A percentile compares a stretch with the other conserved stretches of the same genome.
Evolutionary conservation across 2,113 vertebrate genomes (phyloP).

Genomic region (Rissa tridactyla): DNA sequence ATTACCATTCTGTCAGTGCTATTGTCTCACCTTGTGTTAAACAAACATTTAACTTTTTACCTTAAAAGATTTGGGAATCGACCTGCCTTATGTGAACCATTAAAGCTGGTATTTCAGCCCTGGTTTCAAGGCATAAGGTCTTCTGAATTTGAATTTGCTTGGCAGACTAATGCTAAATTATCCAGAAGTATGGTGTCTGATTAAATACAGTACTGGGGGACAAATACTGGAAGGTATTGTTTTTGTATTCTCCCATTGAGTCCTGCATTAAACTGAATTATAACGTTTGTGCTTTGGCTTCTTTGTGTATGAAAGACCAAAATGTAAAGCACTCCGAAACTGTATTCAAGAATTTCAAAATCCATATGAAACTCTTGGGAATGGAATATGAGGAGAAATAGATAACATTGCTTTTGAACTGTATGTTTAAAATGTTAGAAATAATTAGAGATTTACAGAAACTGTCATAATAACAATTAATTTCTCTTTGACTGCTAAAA

Average conservation of each 20-base stretch:
- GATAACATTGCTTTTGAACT: not conserved
- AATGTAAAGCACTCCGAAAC: not conserved
- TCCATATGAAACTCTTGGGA: not conserved
- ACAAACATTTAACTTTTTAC: not conserved
- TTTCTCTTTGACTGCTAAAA: not conserved
- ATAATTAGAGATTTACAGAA: not conserved
- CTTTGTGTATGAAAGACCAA: not conserved
- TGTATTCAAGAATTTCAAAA: not conserved
- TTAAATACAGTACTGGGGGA: not conserved
- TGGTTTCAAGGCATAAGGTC: not conserved
- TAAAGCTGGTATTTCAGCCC: not conserved
- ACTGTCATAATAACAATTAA: not conserved
- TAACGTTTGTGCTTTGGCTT: not conserved
- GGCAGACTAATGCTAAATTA: not conserved
- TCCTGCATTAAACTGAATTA: not conserved
- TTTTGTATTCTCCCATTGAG: not conserved
- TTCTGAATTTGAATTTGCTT: not conserved
- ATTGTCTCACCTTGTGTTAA: not conserved
- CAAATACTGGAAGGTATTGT: not conserved
- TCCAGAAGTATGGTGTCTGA: not conserved
- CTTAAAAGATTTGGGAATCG: not conserved
- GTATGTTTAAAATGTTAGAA: not conserved
- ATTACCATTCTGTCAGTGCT: not conserved
- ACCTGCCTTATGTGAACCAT: not conserved
- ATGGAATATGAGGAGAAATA: not conserved